These are phyloP conservation scores for Synanthedon tipuliformis DNA, from an alignment of 2,888 invertebrate species.

Conservation along the genomic window DNA sequence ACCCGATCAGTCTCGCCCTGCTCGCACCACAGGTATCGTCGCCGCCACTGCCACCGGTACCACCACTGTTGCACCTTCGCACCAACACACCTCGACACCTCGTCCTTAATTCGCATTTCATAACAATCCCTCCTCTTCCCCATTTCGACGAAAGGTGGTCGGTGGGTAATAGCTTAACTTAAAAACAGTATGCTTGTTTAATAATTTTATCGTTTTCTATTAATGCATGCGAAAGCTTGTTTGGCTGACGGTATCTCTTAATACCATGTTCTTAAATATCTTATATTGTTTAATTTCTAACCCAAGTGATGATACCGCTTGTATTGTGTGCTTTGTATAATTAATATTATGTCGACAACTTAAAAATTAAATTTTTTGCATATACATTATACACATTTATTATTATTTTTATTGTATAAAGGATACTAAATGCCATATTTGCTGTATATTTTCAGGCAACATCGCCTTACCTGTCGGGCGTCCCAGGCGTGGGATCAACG, in stretches of 20 bases:
- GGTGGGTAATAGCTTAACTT: slow-evolving; percentile 48
- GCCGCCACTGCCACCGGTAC: slow-evolving; percentile 24
- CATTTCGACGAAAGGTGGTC: slow-evolving; percentile 38
- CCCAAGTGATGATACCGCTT: no score
- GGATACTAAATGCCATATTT: slow-evolving; percentile 9
- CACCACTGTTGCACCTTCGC: slow-evolving; percentile 3
- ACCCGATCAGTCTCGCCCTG: slow-evolving; percentile 68
- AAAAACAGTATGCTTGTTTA: slow-evolving; percentile 52
- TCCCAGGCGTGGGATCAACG: slow-evolving; percentile 89
- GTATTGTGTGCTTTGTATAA: no score
- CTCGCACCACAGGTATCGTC: slow-evolving; percentile 65
- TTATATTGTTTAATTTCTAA: not conserved
- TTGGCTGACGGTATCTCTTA: slow-evolving; percentile 24
- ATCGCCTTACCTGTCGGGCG: slow-evolving; percentile 92
- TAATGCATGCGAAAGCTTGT: slow-evolving; percentile 53
- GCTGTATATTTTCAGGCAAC: slow-evolving; percentile 75
- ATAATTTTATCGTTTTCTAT: slow-evolving; percentile 32
- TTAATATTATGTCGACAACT: not conserved
- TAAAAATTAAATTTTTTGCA: no score
- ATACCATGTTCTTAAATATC: not conserved
- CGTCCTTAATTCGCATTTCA: slow-evolving; percentile 2
- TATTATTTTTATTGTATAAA: not conserved
- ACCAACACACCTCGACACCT: slow-evolving; percentile 2
- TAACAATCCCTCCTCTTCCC: slow-evolving; percentile 7
- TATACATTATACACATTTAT: not conserved